These are phyloP conservation scores for Eupristina koningsbergeri DNA, from an alignment of 1,140 invertebrate species.

Conservation along the genomic window DNA sequence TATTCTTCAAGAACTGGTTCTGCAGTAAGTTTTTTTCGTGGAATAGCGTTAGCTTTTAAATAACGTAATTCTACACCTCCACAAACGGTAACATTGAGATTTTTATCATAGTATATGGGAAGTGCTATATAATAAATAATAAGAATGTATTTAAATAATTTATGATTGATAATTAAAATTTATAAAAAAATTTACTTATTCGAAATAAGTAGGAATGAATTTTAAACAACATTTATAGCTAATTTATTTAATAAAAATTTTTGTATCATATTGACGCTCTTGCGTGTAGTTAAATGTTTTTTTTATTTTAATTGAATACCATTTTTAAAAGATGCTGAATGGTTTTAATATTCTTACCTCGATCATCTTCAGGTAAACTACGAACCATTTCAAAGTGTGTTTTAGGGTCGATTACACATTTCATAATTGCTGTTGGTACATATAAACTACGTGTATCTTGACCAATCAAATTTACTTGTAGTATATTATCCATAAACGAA, in stretches of 20 bases:
- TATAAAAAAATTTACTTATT: too few relatives aligned
- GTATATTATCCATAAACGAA: slow-evolving; percentile 92
- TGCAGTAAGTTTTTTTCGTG: slow-evolving; percentile 77
- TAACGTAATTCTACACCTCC: slow-evolving; percentile 90
- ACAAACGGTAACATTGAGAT: slow-evolving; percentile 69
- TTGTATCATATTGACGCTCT: too few relatives aligned
- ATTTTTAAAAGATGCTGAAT: too few relatives aligned
- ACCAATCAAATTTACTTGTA: slow-evolving; percentile 88
- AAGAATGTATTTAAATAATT: too few relatives aligned
- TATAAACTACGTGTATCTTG: slow-evolving; percentile 83
- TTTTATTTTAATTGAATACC: too few relatives aligned
- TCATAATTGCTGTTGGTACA: slow-evolving; percentile 89
- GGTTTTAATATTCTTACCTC: too few relatives aligned
- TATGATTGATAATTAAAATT: too few relatives aligned
- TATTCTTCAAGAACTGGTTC: slow-evolving; percentile 84
- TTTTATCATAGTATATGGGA: slow-evolving; percentile 72
- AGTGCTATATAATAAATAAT: slow-evolving; percentile 60
- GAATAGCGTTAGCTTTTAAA: slow-evolving; percentile 85
- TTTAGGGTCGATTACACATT: slow-evolving; percentile 84
- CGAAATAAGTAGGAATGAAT: too few relatives aligned
- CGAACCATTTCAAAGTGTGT: slow-evolving; percentile 75
- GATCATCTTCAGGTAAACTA: slow-evolving; percentile 62
- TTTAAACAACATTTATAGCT: too few relatives aligned
- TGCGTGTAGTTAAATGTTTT: too few relatives aligned
- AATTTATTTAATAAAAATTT: too few relatives aligned